phyloP scores from a whole-genome alignment of 92 coral and sea anemone species.

The Porites divaricata region DNA sequence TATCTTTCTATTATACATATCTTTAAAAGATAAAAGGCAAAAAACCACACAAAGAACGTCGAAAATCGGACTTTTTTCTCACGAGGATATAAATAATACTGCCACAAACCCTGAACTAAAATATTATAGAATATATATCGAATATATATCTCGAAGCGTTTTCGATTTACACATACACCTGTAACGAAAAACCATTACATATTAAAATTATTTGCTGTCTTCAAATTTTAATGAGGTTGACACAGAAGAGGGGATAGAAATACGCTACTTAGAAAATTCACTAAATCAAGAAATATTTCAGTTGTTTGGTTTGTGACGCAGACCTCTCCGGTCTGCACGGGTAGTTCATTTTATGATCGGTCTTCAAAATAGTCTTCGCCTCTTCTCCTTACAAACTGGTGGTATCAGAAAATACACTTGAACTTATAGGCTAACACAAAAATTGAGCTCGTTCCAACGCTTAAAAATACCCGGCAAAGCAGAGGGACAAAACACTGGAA shows the following conservation, averaged over 20 bases:
- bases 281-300: not conserved
- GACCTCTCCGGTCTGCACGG: not conserved
- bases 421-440: too few species aligned
- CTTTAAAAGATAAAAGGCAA: not conserved
- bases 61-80: not conserved
- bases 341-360: not conserved
- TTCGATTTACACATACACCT: conserved; percentile 15
- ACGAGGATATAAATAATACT: not conserved
- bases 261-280: not conserved
- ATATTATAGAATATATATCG: too few species aligned
- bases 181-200: conserved; percentile 12
- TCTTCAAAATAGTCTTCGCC: not conserved
- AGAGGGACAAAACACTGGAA: too few species aligned
- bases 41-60: not conserved
- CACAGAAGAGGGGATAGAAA: conserved; percentile 8
- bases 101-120: not conserved
- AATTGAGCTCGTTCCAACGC: too few species aligned
- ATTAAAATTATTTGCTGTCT: conserved; percentile 14
- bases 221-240: conserved; percentile 16
- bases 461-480: too few species aligned
- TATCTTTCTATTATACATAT: too few species aligned
- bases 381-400: too few species aligned
- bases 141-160: not conserved
- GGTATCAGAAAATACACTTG: too few species aligned
- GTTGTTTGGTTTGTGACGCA: not conserved